These are phyloP conservation scores for Fregata magnificens DNA, from an alignment of 2,113 vertebrate species.

Conservation along the genomic window DNA sequence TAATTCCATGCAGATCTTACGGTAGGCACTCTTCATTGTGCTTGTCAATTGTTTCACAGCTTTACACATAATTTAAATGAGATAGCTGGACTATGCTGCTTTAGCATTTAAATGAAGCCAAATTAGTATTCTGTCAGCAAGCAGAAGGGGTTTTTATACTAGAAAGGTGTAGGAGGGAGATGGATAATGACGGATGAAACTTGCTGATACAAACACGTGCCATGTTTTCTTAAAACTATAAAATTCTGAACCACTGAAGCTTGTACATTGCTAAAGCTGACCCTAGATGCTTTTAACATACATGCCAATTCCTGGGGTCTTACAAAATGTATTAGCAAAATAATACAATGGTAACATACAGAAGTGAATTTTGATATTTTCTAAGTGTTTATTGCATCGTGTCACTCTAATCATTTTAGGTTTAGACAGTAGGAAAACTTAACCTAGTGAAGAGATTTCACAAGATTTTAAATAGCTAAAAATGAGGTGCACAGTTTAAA, in stretches of 20 bases:
- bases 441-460: not conserved
- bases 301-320: not conserved
- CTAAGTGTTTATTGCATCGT: not conserved
- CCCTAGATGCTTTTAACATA: not conserved
- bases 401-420: not conserved
- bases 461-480: not conserved
- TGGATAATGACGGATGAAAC: conserved; percentile 48
- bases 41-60: conserved; percentile 19
- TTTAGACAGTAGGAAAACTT: not conserved
- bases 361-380: not conserved
- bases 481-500: not conserved
- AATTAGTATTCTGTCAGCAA: conserved; percentile 64
- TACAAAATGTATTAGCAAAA: not conserved
- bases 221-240: conserved; percentile 40
- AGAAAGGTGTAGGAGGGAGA: conserved; percentile 45
- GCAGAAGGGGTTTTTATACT: conserved; percentile 39
- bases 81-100: conserved; percentile 15
- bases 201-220: conserved; percentile 53
- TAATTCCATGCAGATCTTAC: not conserved
- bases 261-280: not conserved
- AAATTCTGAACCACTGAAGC: not conserved
- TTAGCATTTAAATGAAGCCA: conserved; percentile 61
- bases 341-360: not conserved
- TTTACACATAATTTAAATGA: conserved; percentile 49
- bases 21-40: not conserved